phyloP scores from a whole-genome alignment of 1,140 invertebrate species.

The Macrobrachium nipponense region DNA sequence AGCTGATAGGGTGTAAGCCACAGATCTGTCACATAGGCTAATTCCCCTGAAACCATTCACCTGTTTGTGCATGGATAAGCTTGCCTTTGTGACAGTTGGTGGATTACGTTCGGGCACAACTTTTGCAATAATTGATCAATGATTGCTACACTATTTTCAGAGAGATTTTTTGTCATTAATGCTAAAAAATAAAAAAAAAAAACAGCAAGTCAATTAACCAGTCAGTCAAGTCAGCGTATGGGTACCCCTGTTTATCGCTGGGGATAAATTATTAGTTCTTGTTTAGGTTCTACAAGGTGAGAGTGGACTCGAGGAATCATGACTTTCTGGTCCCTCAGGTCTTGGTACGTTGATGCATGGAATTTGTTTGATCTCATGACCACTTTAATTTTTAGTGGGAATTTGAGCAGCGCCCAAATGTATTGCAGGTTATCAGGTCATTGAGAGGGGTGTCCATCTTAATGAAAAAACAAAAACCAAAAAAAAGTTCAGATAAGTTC shows the following conservation, averaged over 20 bases:
- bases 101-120: slow-evolving; percentile 52
- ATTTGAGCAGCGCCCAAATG: too few species aligned
- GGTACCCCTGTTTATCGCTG: neutral
- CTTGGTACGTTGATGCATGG: too few species aligned
- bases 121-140: slow-evolving; percentile 59
- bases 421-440: too few species aligned
- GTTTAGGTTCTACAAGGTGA: too few species aligned
- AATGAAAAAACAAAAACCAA: too few species aligned
- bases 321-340: too few species aligned
- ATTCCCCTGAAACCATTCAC: neutral
- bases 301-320: too few species aligned
- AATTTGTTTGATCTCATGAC: too few species aligned
- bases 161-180: slow-evolving; percentile 56
- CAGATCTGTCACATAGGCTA: slow-evolving; percentile 28
- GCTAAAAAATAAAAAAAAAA: slow-evolving; percentile 39
- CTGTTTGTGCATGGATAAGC: neutral
- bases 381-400: too few species aligned
- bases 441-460: too few species aligned
- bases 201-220: slow-evolving; percentile 53
- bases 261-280: too few species aligned
- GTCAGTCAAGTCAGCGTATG: slow-evolving; percentile 25
- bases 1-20: slow-evolving; percentile 45
- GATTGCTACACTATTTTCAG: slow-evolving; percentile 55
- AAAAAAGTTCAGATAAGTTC: too few species aligned
- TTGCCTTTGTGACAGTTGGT: slow-evolving; percentile 38